Evolutionary conservation across 2,113 vertebrate species (phyloP), one percentile per base, ranked within the genome.

Genomic region (Tichodroma muraria): DNA sequence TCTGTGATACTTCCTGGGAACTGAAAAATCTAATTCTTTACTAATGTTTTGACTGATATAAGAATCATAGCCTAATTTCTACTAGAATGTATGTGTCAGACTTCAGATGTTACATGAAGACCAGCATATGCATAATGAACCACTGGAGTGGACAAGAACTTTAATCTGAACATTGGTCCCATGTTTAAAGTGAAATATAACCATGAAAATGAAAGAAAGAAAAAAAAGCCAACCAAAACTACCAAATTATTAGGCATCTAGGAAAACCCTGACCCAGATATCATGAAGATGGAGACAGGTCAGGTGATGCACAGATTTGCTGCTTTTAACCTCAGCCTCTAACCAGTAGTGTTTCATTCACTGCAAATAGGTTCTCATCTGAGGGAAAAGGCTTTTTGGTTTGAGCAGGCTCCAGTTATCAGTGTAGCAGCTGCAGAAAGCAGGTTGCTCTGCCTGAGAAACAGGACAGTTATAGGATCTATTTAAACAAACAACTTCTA

Each of bases 11-110:
- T 52, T 37, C 8, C 14, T n/a, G 44, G 42, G 38, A 88, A 59
- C 4, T 25, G 19, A 63, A 88, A 90, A 66, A 33, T 64, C 78
- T n/a, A 57, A 79, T 93, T 93, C 15, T 89, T 93, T 85, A 18
- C 28, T 65, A 50, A 75, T 56, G 7, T 85, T 95, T 83, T 68
- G 30, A 47, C 27, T 78, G 15, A 59, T 38, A 44, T 7, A 42
- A 33, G 59, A 77, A 73, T 49, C 19, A 72, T 6, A 79, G 31
- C 8, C 17, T n/a, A n/a, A 56, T 89, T 79, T 94, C 40, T 75
- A 31, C 53, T 23, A 69, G 8, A 71, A 69, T 35, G 4, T 10
- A 10, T 22, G 5, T 45, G 12, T 35, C 44, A 70, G 25, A 59
- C 38, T 81, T 89, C 20, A 73, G 53, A 31, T 31, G 6, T 56